A percentile compares a stretch with the other conserved stretches of the same genome.
Evolutionary conservation across 1,140 invertebrate species (phyloP).

Genomic region (Bicyclus anynana): DNA sequence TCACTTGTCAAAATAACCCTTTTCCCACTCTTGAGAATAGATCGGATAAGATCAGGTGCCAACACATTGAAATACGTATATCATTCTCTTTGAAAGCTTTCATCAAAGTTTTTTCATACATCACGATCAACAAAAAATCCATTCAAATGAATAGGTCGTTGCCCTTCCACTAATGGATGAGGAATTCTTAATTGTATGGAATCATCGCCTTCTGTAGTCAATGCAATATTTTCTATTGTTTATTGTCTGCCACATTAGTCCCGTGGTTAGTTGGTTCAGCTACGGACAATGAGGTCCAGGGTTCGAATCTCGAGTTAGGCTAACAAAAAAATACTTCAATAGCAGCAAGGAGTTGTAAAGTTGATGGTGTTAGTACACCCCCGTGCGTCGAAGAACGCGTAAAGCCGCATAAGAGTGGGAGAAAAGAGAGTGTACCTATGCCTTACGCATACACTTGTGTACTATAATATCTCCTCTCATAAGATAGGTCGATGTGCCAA

Average conservation of each 20-base stretch:
- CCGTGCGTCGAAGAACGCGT: too few relatives aligned
- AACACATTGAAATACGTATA: not conserved
- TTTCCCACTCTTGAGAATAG: slow-evolving; percentile 1
- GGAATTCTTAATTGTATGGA: not conserved
- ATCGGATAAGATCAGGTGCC: not conserved
- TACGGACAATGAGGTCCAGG: too few relatives aligned
- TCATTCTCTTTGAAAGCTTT: slow-evolving; percentile 9
- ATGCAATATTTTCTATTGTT: not conserved
- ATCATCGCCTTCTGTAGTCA: not conserved
- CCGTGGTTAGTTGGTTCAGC: too few relatives aligned
- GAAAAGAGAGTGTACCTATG: too few relatives aligned
- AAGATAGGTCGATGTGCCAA: too few relatives aligned
- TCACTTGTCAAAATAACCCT: not conserved
- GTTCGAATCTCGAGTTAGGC: too few relatives aligned
- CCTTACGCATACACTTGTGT: too few relatives aligned
- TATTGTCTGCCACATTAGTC: not conserved
- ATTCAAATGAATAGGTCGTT: slow-evolving; percentile 1
- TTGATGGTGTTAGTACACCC: too few relatives aligned
- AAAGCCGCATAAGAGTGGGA: too few relatives aligned
- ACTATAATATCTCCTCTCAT: too few relatives aligned
- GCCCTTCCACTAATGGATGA: not conserved
- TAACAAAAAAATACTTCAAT: too few relatives aligned
- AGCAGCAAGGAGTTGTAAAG: too few relatives aligned
- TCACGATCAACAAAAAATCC: slow-evolving; percentile 1
- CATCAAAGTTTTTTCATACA: not conserved